phyloP scores from a whole-genome alignment of 2,113 vertebrate species.

The Urocitellus parryii region DNA sequence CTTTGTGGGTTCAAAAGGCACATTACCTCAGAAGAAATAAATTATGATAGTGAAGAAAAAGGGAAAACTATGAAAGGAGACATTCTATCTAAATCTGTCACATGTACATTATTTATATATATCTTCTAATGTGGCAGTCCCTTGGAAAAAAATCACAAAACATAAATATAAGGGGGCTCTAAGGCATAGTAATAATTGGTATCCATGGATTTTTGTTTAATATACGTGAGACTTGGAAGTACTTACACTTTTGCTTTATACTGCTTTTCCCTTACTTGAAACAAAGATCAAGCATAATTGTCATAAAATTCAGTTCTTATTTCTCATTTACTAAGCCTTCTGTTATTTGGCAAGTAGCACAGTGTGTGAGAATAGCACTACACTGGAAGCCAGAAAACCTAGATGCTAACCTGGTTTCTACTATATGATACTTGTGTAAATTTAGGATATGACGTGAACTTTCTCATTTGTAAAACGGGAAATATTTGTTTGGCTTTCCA shows the following conservation, averaged over 20 bases:
- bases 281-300: conserved; percentile 1
- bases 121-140: not conserved
- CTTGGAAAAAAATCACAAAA: conserved; percentile 16
- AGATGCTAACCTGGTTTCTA: not conserved
- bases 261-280: conserved; percentile 12
- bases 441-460: not conserved
- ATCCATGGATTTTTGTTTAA: conserved; percentile 33
- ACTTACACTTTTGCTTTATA: not conserved
- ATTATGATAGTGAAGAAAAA: conserved; percentile 48
- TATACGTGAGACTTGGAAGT: not conserved
- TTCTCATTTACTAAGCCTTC: conserved; percentile 30
- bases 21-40: conserved; percentile 58
- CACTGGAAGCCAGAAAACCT: not conserved
- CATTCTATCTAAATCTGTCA: conserved; percentile 12
- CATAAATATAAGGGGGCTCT: not conserved
- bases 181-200: not conserved
- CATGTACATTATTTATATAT: not conserved
- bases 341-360: not conserved
- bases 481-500: conserved; percentile 11
- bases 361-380: not conserved
- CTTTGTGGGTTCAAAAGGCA: conserved; percentile 45
- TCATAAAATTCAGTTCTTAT: conserved; percentile 18
- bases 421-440: not conserved
- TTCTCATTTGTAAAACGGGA: not conserved
- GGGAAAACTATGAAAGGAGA: conserved; percentile 3